Evolutionary conservation across 2,113 vertebrate species (phyloP).

Genomic region (Chloebia gouldiae): DNA sequence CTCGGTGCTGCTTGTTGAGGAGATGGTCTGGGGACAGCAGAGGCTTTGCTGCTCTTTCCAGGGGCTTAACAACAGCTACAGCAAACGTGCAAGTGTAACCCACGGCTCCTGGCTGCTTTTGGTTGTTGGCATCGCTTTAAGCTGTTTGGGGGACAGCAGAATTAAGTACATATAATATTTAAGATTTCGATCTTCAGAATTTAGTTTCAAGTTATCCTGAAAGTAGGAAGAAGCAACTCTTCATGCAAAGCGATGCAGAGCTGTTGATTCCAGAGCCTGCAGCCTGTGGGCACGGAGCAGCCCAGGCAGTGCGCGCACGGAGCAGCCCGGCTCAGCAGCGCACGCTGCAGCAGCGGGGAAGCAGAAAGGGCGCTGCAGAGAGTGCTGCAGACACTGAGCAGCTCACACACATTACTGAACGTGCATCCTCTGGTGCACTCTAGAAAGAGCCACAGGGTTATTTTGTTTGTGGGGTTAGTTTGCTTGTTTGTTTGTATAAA

Average conservation of each 20-base stretch:
- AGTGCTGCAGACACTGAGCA: background rate
- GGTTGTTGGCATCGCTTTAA: background rate
- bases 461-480: background rate
- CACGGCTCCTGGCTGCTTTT: background rate
- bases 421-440: background rate
- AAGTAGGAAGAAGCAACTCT: background rate
- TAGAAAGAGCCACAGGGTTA: background rate
- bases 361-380: background rate
- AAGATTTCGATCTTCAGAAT: background rate
- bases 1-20: background rate
- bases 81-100: background rate
- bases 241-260: background rate
- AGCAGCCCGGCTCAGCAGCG: rapidly evolving
- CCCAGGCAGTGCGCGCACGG: background rate
- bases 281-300: background rate
- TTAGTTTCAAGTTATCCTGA: background rate
- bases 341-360: background rate
- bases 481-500: background rate
- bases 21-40: background rate
- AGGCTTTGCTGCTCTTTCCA: background rate
- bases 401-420: background rate
- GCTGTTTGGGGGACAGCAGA: background rate
- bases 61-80: background rate
- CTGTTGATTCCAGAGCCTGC: background rate
- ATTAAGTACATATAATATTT: background rate